These are phyloP conservation scores for Porites cylindrica DNA, from an alignment of 92 coral and sea anemone genomes.

Conservation along the genomic window DNA sequence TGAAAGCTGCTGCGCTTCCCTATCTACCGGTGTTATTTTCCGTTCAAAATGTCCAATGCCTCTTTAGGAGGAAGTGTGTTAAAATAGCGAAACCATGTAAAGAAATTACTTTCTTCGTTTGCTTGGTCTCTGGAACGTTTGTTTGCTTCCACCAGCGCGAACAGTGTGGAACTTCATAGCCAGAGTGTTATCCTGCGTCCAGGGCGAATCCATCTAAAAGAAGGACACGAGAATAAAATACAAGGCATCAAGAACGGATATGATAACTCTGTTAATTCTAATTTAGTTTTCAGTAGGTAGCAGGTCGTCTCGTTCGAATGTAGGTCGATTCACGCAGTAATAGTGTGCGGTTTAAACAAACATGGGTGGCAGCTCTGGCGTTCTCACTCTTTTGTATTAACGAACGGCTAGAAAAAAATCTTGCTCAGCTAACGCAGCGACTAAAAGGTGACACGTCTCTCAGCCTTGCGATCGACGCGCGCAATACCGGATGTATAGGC, in stretches of 20 bases:
- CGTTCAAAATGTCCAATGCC: not conserved
- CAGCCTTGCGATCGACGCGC: no score
- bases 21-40: not conserved
- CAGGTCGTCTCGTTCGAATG: no score
- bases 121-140: slow-evolving; percentile 81
- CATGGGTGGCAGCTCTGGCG: no score
- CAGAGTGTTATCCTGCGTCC: slow-evolving; percentile 88
- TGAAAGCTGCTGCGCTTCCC: not conserved
- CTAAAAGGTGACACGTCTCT: no score
- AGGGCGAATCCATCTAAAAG: slow-evolving; percentile 83
- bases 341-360: no score
- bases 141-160: slow-evolving; percentile 93
- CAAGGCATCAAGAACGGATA: not conserved
- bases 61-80: not conserved
- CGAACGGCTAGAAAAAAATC: no score
- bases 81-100: not conserved
- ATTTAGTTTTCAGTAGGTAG: no score
- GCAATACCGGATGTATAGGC: no score
- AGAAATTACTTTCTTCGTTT: slow-evolving; percentile 76
- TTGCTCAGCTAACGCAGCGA: no score
- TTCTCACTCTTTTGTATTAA: no score
- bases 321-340: no score
- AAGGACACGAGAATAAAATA: not conserved
- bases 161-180: slow-evolving; percentile 86
- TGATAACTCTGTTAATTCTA: no score